These are phyloP conservation scores for Brienomyrus brachyistius DNA, from an alignment of 2,113 vertebrate species.

Conservation along the genomic window DNA sequence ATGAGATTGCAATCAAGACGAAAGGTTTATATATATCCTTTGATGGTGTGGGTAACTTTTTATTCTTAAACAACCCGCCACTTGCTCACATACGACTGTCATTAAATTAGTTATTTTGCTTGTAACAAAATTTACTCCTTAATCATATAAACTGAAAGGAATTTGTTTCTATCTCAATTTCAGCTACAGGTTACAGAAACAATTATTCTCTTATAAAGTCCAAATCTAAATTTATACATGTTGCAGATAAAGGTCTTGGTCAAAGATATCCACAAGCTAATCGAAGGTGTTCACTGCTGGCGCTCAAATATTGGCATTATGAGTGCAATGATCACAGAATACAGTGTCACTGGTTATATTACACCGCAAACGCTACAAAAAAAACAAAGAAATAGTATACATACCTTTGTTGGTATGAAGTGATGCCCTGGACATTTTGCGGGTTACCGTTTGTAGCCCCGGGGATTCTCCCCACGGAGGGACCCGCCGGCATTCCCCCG, in stretches of 20 bases:
- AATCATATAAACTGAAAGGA: neutral
- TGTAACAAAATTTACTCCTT: neutral
- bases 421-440: conserved; percentile 86
- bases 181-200: neutral
- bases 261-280: neutral
- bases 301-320: conserved; percentile 4
- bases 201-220: neutral
- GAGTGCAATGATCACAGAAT: neutral
- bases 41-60: neutral
- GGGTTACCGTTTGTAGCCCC: conserved; percentile 82
- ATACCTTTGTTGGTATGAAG: conserved; percentile 94
- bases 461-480: conserved; percentile 75
- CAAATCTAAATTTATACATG: conserved; percentile 7
- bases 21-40: neutral
- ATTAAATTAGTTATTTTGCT: neutral
- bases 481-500: conserved; percentile 78
- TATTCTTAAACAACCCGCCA: neutral
- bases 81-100: neutral
- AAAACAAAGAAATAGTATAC: conserved; percentile 37
- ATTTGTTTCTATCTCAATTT: neutral
- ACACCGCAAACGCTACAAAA: neutral
- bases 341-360: neutral
- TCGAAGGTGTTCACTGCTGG: neutral
- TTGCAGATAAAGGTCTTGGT: neutral
- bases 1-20: neutral